Evolutionary conservation across 2,888 invertebrate species (phyloP).

Genomic region (Tupiocoris notatus): DNA sequence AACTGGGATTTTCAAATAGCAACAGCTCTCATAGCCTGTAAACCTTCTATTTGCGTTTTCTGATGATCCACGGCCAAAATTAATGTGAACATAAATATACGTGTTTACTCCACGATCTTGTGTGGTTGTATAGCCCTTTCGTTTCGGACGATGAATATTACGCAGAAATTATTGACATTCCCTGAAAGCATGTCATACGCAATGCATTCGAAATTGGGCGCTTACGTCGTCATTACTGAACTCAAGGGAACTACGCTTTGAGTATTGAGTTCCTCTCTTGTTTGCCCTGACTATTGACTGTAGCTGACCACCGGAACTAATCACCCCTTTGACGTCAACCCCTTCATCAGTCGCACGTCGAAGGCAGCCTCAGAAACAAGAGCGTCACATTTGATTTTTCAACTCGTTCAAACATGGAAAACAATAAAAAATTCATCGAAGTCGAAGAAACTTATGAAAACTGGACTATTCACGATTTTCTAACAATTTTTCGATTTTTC

Average conservation of each 20-base stretch:
- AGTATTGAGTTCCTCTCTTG: not conserved
- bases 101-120: too few relatives aligned
- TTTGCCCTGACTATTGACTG: not conserved
- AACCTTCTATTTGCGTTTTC: too few relatives aligned
- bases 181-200: too few relatives aligned
- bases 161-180: not conserved
- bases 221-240: not conserved
- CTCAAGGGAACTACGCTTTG: not conserved
- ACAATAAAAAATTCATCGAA: too few relatives aligned
- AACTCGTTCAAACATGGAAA: too few relatives aligned
- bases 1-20: too few relatives aligned
- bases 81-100: too few relatives aligned
- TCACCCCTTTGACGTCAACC: constrained; percentile 12
- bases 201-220: not conserved
- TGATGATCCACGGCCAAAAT: too few relatives aligned
- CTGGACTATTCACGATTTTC: not conserved
- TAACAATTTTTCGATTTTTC: too few relatives aligned
- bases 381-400: not conserved
- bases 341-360: not conserved
- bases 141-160: too few relatives aligned
- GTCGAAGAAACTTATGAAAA: not conserved
- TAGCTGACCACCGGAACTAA: constrained; percentile 12
- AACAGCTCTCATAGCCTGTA: too few relatives aligned
- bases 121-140: too few relatives aligned
- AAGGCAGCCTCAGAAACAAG: not conserved